Conservation (phyloP, 2,797 vertebrate genomes). For the Ictinia mississippiensis region DNA sequence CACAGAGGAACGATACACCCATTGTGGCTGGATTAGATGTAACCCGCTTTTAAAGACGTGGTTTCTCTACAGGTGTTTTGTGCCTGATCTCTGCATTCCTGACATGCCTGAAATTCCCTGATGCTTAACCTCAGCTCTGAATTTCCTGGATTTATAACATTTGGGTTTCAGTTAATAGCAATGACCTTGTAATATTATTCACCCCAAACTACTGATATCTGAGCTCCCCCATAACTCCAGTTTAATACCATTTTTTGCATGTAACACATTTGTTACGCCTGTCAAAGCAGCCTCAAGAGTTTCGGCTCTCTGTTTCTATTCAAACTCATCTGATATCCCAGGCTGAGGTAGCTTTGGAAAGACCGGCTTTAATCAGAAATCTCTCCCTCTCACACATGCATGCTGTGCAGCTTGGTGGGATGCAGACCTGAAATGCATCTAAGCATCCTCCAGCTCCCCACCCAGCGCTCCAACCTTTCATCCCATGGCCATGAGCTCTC, state of each 20-base stretch:
- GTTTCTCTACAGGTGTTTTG: constrained; percentile 14
- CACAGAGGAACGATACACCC: background rate
- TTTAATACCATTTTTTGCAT: background rate
- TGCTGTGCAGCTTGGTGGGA: background rate
- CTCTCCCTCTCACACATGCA: background rate
- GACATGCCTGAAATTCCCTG: constrained; percentile 32
- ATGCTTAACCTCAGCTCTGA: background rate
- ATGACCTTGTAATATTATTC: background rate
- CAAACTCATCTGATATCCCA: background rate
- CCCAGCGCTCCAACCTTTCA: fast-evolving
- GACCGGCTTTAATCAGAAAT: background rate
- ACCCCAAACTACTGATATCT: background rate
- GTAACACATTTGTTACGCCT: background rate
- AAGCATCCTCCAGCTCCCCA: background rate
- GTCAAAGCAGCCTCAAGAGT: background rate
- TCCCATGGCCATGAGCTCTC: background rate
- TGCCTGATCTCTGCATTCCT: constrained; percentile 40
- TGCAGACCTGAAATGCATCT: background rate
- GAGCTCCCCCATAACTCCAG: background rate
- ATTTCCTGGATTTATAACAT: constrained; percentile 29
- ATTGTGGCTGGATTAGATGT: background rate
- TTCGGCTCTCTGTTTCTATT: background rate
- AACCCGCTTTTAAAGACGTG: background rate
- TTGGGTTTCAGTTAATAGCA: background rate
- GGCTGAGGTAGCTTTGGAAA: background rate